These are phyloP conservation scores for Torymus tubicola DNA, from an alignment of 2,888 invertebrate species.

Conservation along the genomic window DNA sequence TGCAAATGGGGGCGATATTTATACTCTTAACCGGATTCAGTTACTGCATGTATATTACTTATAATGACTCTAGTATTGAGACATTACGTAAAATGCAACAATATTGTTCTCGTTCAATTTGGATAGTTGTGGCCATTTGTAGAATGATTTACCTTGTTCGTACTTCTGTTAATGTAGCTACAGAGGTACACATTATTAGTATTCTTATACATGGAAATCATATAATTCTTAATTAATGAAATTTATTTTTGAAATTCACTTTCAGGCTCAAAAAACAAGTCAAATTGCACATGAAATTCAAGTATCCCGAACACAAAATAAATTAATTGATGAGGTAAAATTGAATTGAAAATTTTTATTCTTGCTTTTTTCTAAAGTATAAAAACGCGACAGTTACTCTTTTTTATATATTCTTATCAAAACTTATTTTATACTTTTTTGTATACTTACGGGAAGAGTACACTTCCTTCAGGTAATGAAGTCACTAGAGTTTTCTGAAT, in stretches of 20 bases:
- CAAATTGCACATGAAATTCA: slow-evolving; percentile 48
- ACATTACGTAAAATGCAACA: background rate
- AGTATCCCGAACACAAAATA: slow-evolving; percentile 18
- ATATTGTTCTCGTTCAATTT: slow-evolving; percentile 24
- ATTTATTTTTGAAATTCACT: background rate
- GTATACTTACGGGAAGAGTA: no score
- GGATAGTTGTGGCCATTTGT: slow-evolving; percentile 17
- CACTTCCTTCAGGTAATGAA: no score
- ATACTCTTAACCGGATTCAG: slow-evolving; percentile 49
- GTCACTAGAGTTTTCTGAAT: no score
- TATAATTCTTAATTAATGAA: background rate
- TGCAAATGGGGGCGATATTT: slow-evolving; percentile 53
- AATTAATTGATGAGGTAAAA: slow-evolving; percentile 40
- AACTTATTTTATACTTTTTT: background rate
- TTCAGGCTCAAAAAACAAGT: slow-evolving; percentile 49
- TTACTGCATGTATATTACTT: slow-evolving; percentile 42
- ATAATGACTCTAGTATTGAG: slow-evolving; percentile 4
- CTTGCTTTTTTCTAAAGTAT: background rate
- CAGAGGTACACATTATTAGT: slow-evolving; percentile 22
- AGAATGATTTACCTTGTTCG: slow-evolving; percentile 40
- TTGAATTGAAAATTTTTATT: no score
- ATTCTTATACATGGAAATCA: background rate
- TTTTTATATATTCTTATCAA: slow-evolving; percentile 13
- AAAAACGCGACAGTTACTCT: background rate
- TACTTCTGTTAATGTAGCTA: slow-evolving; percentile 29